Conservation (phyloP, 2,113 vertebrate genomes). For the Gymnorhina tibicen region DNA sequence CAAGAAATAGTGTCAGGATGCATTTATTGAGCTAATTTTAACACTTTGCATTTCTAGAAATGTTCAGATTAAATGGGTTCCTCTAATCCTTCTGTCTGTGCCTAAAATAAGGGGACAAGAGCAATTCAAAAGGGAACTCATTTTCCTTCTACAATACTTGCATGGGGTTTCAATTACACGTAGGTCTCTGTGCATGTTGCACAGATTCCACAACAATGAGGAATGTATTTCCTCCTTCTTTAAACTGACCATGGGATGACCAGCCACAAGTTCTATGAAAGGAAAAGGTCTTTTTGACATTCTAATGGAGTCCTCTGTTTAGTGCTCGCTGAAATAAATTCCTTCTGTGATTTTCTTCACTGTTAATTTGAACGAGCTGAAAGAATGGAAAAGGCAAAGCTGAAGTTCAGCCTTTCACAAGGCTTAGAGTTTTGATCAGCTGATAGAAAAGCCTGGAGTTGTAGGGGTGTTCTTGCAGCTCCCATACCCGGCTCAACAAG, state of each 20-base stretch:
- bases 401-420: neutral
- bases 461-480: neutral
- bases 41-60: neutral
- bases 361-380: neutral
- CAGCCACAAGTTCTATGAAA: neutral
- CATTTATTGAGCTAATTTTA: neutral
- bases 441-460: neutral
- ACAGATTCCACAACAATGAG: neutral
- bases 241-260: neutral
- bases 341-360: neutral
- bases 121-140: neutral
- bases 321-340: neutral
- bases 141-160: neutral
- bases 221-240: neutral
- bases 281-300: neutral
- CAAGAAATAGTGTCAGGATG: neutral
- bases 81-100: neutral
- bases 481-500: neutral
- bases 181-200: neutral
- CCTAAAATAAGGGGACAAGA: neutral
- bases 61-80: neutral
- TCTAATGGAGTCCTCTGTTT: neutral
- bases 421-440: neutral
- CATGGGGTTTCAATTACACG: neutral
- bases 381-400: neutral